phyloP scores from a whole-genome alignment of 2,888 invertebrate genomes.

The Amphipoea oculea region DNA sequence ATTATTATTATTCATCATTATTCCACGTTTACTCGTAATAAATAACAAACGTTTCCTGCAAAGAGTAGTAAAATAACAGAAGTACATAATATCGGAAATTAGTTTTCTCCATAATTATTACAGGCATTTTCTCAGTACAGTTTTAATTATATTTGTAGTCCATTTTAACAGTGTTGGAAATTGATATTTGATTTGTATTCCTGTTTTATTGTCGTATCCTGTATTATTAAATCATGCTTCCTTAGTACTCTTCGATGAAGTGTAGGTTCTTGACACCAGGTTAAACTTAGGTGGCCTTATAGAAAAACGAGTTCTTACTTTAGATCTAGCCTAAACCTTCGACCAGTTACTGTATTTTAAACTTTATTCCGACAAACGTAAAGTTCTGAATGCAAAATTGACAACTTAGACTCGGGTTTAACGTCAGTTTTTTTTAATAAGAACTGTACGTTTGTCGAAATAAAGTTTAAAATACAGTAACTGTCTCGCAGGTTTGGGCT shows the following conservation, averaged over 20 bases:
- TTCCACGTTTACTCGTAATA: constrained; percentile 17
- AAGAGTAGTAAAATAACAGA: constrained; percentile 30
- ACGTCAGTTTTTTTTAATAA: too few relatives aligned
- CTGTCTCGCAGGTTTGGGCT: neutral
- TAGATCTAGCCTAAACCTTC: too few relatives aligned
- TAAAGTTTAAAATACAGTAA: neutral
- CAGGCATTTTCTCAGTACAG: constrained; percentile 6
- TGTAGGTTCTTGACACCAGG: neutral
- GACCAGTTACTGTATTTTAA: too few relatives aligned
- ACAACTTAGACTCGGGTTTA: too few relatives aligned
- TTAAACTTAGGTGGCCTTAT: neutral
- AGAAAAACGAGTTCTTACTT: too few relatives aligned
- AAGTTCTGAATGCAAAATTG: too few relatives aligned
- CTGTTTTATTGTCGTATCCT: constrained; percentile 9
- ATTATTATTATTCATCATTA: neutral
- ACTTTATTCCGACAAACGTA: too few relatives aligned
- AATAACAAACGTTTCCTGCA: constrained; percentile 46
- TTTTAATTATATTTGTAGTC: neutral
- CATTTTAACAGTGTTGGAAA: constrained; percentile 6
- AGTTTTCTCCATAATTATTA: constrained; percentile 48
- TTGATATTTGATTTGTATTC: constrained; percentile 18
- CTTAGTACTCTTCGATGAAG: neutral
- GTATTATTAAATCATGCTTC: neutral
- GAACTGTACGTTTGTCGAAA: neutral
- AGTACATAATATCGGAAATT: constrained; percentile 48